Conservation (phyloP, 92 coral and sea anemone genomes). For the Porites rus region DNA sequence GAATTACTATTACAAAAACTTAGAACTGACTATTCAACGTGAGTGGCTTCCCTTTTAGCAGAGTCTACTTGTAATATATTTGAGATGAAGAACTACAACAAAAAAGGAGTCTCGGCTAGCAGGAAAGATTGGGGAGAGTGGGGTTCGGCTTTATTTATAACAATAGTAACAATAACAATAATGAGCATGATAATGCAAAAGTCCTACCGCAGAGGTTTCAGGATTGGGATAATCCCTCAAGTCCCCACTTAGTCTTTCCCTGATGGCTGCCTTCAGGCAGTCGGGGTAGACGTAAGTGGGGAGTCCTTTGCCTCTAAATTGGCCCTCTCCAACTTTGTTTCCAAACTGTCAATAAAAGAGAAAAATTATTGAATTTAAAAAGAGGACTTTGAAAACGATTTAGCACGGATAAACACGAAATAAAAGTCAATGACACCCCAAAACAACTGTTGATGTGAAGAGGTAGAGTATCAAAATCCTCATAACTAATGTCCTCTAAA, state of each 20-base stretch:
- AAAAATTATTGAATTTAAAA: constrained; percentile 22
- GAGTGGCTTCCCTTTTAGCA: constrained; percentile 13
- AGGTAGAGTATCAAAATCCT: constrained; percentile 7
- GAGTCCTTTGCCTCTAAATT: neutral
- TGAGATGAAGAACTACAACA: constrained; percentile 15
- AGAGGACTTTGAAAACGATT: neutral
- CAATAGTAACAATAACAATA: neutral
- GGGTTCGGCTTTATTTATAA: neutral
- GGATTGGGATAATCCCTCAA: neutral
- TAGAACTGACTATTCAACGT: constrained; percentile 13
- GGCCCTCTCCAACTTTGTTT: neutral
- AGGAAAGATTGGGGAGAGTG: constrained; percentile 7
- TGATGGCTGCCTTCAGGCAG: constrained; percentile 27
- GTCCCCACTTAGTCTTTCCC: constrained; percentile 24
- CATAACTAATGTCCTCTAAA: constrained; percentile 19
- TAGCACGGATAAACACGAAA: too few relatives aligned
- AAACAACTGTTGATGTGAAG: too few relatives aligned
- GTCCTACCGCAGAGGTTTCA: constrained; percentile 16
- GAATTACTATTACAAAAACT: constrained; percentile 5
- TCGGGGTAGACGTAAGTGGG: neutral
- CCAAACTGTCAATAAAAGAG: constrained; percentile 14
- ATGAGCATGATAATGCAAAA: constrained; percentile 14
- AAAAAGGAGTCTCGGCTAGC: constrained; percentile 20
- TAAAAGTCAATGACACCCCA: too few relatives aligned
- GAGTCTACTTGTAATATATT: constrained; percentile 4